These are phyloP conservation scores for Jordanella pulchra DNA, from an alignment of 2,797 vertebrate genomes.

Conservation along the genomic window DNA sequence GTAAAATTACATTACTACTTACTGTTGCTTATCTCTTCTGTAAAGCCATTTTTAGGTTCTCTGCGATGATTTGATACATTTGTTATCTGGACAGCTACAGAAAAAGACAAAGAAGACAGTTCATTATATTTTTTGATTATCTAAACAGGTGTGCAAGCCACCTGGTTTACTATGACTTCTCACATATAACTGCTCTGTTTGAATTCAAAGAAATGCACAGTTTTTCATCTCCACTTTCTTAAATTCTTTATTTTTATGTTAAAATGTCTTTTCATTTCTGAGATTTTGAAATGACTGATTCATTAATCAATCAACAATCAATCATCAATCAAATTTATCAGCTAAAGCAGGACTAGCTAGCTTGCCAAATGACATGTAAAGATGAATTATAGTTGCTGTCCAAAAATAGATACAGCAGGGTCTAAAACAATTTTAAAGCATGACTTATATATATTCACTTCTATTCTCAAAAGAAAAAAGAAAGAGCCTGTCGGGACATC, in stretches of 20 bases:
- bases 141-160: slow-evolving; percentile 34
- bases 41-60: slow-evolving; percentile 50
- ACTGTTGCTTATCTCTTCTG: slow-evolving; percentile 52
- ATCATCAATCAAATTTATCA: too few species aligned
- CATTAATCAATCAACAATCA: too few species aligned
- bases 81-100: slow-evolving; percentile 49
- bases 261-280: background rate
- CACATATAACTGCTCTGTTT: slow-evolving; percentile 34
- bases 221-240: background rate
- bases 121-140: slow-evolving; percentile 51
- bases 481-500: background rate
- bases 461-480: background rate
- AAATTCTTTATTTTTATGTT: background rate
- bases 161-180: slow-evolving; percentile 32
- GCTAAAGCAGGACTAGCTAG: too few species aligned
- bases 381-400: background rate
- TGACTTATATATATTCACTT: background rate
- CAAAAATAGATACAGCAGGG: background rate
- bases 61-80: slow-evolving; percentile 40
- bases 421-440: background rate
- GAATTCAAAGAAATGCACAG: background rate
- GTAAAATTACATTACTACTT: slow-evolving; percentile 52
- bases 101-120: slow-evolving; percentile 47
- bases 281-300: background rate
- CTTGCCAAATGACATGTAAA: background rate